phyloP scores from a whole-genome alignment of 1,140 invertebrate species.

The Apis mellifera region DNA sequence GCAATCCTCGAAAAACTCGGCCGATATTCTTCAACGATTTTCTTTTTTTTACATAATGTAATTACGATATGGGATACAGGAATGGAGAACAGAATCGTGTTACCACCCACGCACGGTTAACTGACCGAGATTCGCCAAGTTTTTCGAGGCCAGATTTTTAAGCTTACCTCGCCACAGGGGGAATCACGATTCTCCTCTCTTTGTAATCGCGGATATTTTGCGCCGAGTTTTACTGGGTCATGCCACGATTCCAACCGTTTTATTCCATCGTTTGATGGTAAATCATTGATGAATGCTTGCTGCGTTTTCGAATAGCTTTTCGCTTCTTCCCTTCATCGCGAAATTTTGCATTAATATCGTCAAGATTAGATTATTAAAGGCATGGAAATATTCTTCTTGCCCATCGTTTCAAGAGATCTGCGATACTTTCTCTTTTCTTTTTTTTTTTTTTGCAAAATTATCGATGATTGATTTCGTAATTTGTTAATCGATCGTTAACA shows the following conservation, averaged over 20 bases:
- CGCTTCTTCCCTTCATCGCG: no score
- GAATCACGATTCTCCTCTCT: conserved; percentile 1
- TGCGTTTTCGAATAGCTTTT: no score
- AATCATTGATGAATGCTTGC: background rate
- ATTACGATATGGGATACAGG: conserved; percentile 3
- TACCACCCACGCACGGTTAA: conserved; percentile 15
- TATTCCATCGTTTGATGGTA: background rate
- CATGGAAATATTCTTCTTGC: no score
- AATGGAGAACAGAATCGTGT: background rate
- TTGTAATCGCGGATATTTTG: background rate
- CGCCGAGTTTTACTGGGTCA: background rate
- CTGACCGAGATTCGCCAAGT: conserved; percentile 10
- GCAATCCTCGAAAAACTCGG: background rate
- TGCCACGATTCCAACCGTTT: background rate
- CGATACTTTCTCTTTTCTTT: no score
- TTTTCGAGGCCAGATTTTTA: conserved; percentile 18
- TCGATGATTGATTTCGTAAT: no score
- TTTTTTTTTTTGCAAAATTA: no score
- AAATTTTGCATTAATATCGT: no score
- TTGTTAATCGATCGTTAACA: no score
- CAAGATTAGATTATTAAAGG: no score
- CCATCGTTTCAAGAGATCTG: no score
- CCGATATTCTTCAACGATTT: background rate
- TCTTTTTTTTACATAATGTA: conserved; percentile 1
- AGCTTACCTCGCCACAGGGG: background rate